These are phyloP conservation scores for Scaptomyza caliginosa DNA, from an alignment of 2,888 invertebrate species.

Conservation along the genomic window DNA sequence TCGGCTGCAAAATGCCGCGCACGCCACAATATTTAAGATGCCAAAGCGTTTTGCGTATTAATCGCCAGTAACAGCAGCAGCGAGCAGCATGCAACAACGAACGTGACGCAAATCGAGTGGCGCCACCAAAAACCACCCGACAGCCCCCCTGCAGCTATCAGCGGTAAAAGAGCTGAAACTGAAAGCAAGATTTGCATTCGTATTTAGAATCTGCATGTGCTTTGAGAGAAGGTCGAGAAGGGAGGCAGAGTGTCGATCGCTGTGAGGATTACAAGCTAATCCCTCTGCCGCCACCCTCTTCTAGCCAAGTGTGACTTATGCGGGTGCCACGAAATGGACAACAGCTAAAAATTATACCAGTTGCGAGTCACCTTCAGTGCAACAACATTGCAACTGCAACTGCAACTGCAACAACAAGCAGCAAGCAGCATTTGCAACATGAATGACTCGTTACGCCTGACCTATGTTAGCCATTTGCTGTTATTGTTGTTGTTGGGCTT, in stretches of 20 bases:
- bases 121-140: conserved; percentile 55
- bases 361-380: conserved; percentile 63
- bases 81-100: conserved; percentile 28
- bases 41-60: conserved; percentile 80
- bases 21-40: conserved; percentile 79
- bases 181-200: conserved; percentile 61
- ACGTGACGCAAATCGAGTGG: conserved; percentile 71
- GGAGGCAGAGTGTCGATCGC: conserved; percentile 27
- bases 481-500: conserved; percentile 62
- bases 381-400: conserved; percentile 43
- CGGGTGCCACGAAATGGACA: conserved; percentile 67
- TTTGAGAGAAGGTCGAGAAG: not conserved
- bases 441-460: conserved; percentile 78
- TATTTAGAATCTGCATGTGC: conserved; percentile 46
- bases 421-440: conserved; percentile 67
- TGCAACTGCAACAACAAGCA: conserved; percentile 33
- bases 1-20: conserved; percentile 64
- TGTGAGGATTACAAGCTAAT: conserved; percentile 43
- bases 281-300: conserved; percentile 1
- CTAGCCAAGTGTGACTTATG: conserved; percentile 69
- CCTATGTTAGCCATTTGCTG: conserved; percentile 72
- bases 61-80: conserved; percentile 55
- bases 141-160: conserved; percentile 12
- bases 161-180: conserved; percentile 41
- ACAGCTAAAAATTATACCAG: conserved; percentile 57